Evolutionary conservation across 2,888 invertebrate species (phyloP).

Genomic region (Protophormia terraenovae): DNA sequence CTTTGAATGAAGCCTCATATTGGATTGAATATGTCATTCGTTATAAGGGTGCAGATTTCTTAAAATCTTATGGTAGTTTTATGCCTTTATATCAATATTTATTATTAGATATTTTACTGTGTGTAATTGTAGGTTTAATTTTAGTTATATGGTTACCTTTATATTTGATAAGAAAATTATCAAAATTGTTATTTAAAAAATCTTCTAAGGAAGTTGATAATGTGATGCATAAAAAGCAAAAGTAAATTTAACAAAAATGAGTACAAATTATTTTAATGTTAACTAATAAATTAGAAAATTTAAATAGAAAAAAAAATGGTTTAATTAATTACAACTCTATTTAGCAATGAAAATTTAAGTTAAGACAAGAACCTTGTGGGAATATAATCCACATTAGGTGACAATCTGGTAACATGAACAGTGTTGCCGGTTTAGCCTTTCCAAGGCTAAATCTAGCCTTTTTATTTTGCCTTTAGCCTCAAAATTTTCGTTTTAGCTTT

Average conservation of each 20-base stretch:
- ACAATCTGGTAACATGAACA: no score
- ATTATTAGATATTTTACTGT: conserved; percentile 82
- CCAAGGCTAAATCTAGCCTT: no score
- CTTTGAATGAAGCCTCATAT: conserved; percentile 84
- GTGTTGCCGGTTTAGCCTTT: no score
- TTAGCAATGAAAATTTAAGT: not conserved
- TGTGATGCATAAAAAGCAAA: conserved; percentile 33
- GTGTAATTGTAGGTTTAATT: conserved; percentile 74
- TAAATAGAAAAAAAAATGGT: not conserved
- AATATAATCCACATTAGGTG: no score
- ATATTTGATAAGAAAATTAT: conserved; percentile 68
- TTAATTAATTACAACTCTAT: not conserved
- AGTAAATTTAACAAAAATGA: conserved; percentile 24
- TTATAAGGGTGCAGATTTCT: conserved; percentile 80
- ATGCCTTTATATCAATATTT: conserved; percentile 81
- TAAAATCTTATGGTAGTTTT: conserved; percentile 80
- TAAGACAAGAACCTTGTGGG: not conserved
- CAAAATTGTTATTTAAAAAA: not conserved
- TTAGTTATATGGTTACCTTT: conserved; percentile 73
- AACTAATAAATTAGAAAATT: no score
- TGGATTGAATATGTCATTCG: conserved; percentile 84
- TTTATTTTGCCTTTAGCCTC: no score
- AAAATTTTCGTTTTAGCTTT: no score
- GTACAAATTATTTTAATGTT: conserved; percentile 28
- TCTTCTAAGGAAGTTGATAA: not conserved